phyloP scores from a whole-genome alignment of 2,888 invertebrate genomes.

The Camponotus fellah region DNA sequence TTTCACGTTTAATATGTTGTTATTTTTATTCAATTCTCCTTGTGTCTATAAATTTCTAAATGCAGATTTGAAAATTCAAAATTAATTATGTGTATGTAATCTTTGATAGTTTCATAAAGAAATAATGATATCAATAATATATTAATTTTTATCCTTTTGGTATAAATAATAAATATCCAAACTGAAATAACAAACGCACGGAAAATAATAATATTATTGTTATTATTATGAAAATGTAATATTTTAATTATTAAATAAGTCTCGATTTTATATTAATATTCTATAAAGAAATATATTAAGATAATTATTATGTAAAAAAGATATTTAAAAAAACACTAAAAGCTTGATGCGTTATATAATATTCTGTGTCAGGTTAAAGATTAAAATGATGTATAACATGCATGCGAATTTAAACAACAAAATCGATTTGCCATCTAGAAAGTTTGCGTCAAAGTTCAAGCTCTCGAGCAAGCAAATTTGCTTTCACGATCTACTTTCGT shows the following conservation, averaged over 20 bases:
- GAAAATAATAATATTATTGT: background rate
- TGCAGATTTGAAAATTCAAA: background rate
- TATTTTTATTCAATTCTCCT: background rate
- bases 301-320: background rate
- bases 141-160: background rate
- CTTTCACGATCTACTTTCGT: conserved; percentile 52
- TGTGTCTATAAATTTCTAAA: background rate
- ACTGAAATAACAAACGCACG: background rate
- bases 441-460: conserved; percentile 47
- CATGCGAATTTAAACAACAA: conserved; percentile 35
- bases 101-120: background rate
- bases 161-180: background rate
- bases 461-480: conserved; percentile 50
- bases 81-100: background rate
- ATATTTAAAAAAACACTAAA: background rate
- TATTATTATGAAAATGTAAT: conserved; percentile 2
- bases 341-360: background rate
- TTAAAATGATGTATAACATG: conserved; percentile 16
- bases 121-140: background rate
- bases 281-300: background rate
- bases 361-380: background rate
- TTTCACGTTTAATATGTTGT: background rate
- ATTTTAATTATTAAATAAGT: background rate
- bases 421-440: conserved; percentile 43
- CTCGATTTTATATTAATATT: background rate